These are phyloP conservation scores for Theristus sp. DNA, from an alignment of 2,888 invertebrate genomes.

Conservation along the genomic window DNA sequence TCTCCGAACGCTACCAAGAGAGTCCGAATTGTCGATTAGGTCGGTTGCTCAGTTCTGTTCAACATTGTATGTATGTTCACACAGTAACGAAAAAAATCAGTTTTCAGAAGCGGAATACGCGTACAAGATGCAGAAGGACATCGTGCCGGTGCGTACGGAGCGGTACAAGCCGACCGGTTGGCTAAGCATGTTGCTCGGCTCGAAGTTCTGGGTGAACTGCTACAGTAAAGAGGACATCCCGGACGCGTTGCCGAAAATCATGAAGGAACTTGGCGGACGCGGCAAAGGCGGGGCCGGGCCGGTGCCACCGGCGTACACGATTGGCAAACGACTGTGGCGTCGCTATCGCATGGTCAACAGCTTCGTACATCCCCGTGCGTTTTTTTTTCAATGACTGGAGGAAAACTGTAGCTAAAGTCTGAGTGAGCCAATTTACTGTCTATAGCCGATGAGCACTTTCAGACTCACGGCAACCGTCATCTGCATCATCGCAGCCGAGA, in stretches of 20 bases:
- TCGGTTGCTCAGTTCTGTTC: not conserved
- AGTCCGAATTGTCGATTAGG: not conserved
- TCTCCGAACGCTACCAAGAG: not conserved
- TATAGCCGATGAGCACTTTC: too few relatives aligned
- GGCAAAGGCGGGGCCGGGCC: not conserved
- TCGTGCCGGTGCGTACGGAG: not conserved
- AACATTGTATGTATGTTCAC: not conserved
- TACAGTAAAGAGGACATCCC: not conserved
- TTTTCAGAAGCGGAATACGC: not conserved
- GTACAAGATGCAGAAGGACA: not conserved
- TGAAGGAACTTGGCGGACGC: not conserved
- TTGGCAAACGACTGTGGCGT: too few relatives aligned
- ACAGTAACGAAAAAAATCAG: not conserved
- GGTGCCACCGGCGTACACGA: too few relatives aligned
- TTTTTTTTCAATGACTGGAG: too few relatives aligned
- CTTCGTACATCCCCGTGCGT: too few relatives aligned
- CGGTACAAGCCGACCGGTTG: not conserved
- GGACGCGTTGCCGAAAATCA: not conserved
- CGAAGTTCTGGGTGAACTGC: not conserved
- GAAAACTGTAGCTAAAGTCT: too few relatives aligned
- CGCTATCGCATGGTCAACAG: too few relatives aligned
- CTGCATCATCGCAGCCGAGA: not conserved
- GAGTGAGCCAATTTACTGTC: too few relatives aligned
- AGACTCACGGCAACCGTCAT: too few relatives aligned
- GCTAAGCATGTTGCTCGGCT: not conserved